Evolutionary conservation across 2,888 invertebrate genomes (phyloP), one percentile per base, ranked within the genome.

Genomic region (Steinernema hermaphroditum): DNA sequence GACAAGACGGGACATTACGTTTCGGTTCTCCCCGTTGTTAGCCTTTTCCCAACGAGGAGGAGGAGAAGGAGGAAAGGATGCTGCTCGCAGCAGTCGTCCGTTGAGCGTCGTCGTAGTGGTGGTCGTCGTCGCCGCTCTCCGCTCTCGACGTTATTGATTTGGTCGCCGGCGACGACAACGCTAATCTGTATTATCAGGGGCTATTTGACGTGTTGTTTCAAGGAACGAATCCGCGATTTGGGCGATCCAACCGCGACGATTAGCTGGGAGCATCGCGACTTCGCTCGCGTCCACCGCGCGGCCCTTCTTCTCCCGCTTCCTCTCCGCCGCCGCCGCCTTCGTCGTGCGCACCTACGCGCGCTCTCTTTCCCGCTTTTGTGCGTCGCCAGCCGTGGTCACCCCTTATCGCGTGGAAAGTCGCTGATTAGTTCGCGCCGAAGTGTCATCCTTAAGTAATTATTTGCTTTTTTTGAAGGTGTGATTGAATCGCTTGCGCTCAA

Each of bases 41-140:
- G 54, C 54, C 54, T 54, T 54, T 54, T 54, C 54, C 54, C 22
- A 54, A 54, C 54, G 54, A 54, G 27, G 54, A 54, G 54, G 54
- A 54, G 54, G 27, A 54, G 54, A 54, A 54, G 54, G 54, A 54
- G 54, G 54, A 54, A 54, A 54, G 54, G 54, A 54, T 54, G 54
- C 54, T 54, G 54, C 54, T 54, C 54, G 54, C 54, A 54, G 54
- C 54, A 54, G 54, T 54, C 54, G 54, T 54, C 54, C 54, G 54
- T 54, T 27, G 54, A 54, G 54, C 54, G 54, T 54, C 27, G 54
- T 27, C 54, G 54, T 54, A 37, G 37, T 37, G n/a, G 54, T 54
- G 2, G 54, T 54, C 24, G 54, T 54, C 54, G 54, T 54, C 27
- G 54, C 54, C 54, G 4, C 54, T 54, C 54, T 54, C 54, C 54